These are phyloP conservation scores for Archips crataeganus DNA, from an alignment of 2,888 invertebrate species.

Conservation along the genomic window DNA sequence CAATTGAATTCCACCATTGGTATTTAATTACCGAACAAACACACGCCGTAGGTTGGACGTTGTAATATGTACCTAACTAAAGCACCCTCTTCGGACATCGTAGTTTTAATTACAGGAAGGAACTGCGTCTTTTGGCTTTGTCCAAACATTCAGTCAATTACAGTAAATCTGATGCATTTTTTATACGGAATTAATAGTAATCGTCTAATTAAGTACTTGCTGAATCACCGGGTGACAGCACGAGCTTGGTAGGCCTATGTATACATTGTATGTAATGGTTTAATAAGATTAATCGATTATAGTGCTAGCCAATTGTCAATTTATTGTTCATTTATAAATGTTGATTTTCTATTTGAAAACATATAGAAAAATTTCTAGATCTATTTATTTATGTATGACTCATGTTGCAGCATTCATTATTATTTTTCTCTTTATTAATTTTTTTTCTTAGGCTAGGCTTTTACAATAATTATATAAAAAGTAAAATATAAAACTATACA, in stretches of 20 bases:
- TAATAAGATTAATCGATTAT: background rate
- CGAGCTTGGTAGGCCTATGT: background rate
- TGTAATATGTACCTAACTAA: background rate
- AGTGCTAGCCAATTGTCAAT: background rate
- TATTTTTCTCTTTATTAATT: too few relatives aligned
- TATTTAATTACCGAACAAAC: slow-evolving; percentile 6
- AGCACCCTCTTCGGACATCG: background rate
- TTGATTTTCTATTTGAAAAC: too few relatives aligned
- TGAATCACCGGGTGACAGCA: background rate
- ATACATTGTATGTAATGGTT: background rate
- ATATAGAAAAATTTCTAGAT: too few relatives aligned
- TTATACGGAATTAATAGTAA: background rate
- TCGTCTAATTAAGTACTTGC: background rate
- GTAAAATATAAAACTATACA: too few relatives aligned
- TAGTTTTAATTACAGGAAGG: background rate
- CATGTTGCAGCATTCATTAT: too few relatives aligned
- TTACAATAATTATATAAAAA: too few relatives aligned
- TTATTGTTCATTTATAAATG: too few relatives aligned
- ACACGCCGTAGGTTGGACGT: background rate
- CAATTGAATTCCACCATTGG: background rate
- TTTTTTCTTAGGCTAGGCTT: too few relatives aligned
- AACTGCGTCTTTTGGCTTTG: background rate
- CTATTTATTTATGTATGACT: too few relatives aligned
- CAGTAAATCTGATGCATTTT: background rate
- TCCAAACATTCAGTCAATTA: background rate